Evolutionary conservation across 1,140 invertebrate species (phyloP).

Genomic region (Helicoverpa armigera): DNA sequence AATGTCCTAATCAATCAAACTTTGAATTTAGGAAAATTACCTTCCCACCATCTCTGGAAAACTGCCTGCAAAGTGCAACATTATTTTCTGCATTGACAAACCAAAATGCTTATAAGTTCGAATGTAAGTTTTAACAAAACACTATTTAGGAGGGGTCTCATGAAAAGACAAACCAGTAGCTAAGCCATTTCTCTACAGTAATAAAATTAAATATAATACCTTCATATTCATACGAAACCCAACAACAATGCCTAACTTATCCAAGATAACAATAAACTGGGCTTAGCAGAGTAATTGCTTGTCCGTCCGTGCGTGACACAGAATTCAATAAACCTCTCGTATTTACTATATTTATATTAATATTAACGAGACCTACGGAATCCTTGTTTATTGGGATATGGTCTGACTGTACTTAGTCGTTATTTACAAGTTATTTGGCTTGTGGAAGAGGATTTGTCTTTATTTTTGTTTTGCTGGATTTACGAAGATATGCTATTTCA

Average conservation of each 20-base stretch:
- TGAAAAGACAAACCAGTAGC: too few relatives aligned
- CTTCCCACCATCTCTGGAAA: too few relatives aligned
- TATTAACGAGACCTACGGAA: constrained; percentile 8
- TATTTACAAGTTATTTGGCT: background rate
- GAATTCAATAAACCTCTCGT: constrained; percentile 35
- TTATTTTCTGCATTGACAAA: too few relatives aligned
- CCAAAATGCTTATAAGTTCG: background rate
- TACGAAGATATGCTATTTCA: too few relatives aligned
- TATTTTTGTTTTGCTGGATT: background rate
- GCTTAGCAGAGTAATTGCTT: constrained; percentile 18
- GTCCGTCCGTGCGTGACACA: background rate
- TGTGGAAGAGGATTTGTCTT: background rate
- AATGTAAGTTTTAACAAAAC: background rate
- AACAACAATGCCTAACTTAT: background rate
- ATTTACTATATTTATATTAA: constrained; percentile 39
- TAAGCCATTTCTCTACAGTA: too few relatives aligned
- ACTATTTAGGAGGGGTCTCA: too few relatives aligned
- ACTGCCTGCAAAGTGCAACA: too few relatives aligned
- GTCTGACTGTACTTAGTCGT: background rate
- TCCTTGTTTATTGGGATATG: constrained; percentile 9
- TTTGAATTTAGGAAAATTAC: too few relatives aligned
- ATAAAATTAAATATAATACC: background rate
- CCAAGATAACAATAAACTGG: constrained; percentile 4
- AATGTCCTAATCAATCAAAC: too few relatives aligned
- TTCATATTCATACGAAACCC: constrained; percentile 2